Evolutionary conservation across 2,113 vertebrate species (phyloP).

Genomic region (Psammodynastes pulverulentus): DNA sequence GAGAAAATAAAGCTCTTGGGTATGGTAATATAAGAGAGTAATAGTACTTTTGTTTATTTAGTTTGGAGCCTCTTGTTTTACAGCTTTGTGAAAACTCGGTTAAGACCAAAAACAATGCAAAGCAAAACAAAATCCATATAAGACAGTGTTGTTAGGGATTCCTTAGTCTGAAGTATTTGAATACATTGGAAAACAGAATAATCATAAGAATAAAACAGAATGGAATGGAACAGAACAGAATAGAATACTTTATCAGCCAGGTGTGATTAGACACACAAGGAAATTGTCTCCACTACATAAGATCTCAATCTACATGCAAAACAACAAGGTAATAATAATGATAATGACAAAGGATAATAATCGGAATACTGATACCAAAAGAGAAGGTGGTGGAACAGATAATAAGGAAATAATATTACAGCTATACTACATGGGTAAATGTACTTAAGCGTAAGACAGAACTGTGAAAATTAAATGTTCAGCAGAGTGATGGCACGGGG

Average conservation of each 20-base stretch:
- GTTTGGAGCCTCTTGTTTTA: not conserved
- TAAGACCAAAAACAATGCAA: not conserved
- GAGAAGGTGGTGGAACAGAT: not conserved
- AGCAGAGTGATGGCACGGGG: not conserved
- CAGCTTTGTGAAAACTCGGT: not conserved
- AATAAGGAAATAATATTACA: not conserved
- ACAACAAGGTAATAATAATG: not conserved
- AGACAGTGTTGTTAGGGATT: not conserved
- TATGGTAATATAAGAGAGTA: not conserved
- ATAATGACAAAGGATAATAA: not conserved
- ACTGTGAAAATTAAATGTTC: not conserved
- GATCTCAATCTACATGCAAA: not conserved
- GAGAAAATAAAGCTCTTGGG: constrained; percentile 1
- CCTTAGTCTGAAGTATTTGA: not conserved
- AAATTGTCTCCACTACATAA: not conserved
- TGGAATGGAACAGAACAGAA: too few species aligned
- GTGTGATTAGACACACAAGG: not conserved
- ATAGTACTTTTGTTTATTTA: not conserved
- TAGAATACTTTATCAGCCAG: not conserved
- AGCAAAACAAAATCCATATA: not conserved
- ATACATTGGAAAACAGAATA: not conserved
- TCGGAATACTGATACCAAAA: not conserved
- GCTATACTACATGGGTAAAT: not conserved
- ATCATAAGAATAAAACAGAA: not conserved
- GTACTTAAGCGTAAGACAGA: not conserved